Conservation (phyloP, 2,113 vertebrate genomes). For the Seriola aureovittata region DNA sequence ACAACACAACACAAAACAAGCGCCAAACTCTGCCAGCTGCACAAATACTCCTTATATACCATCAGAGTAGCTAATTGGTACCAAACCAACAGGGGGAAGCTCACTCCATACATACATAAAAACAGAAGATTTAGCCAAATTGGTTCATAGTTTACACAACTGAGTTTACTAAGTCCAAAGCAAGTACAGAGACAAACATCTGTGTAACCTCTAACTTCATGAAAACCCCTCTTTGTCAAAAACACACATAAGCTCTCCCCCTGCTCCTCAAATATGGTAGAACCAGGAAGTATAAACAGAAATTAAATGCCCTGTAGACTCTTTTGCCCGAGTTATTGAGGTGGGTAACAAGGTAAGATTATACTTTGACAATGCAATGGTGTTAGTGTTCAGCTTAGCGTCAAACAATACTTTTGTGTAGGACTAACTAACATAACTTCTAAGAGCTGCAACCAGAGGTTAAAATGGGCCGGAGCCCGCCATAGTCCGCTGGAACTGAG, state of each 20-base stretch:
- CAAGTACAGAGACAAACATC: background rate
- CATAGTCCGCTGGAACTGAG: no score
- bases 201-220: background rate
- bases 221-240: background rate
- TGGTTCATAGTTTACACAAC: background rate
- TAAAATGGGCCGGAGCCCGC: no score
- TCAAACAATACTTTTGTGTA: background rate
- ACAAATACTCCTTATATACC: background rate
- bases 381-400: background rate
- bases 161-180: accelerated
- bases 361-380: background rate
- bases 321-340: background rate
- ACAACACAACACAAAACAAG: background rate
- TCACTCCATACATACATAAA: background rate
- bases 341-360: background rate
- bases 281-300: conserved; percentile 18
- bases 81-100: conserved; percentile 4
- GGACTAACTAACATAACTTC: background rate
- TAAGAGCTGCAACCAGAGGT: background rate
- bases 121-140: background rate
- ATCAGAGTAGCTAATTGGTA: background rate
- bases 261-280: conserved; percentile 3
- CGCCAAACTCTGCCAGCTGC: accelerated
- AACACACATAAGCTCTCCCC: background rate
- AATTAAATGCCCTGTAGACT: accelerated